A percentile compares a stretch with the other conserved stretches of the same genome.
Evolutionary conservation across 2,888 invertebrate genomes (phyloP).

Genomic region (Coremacera marginata): DNA sequence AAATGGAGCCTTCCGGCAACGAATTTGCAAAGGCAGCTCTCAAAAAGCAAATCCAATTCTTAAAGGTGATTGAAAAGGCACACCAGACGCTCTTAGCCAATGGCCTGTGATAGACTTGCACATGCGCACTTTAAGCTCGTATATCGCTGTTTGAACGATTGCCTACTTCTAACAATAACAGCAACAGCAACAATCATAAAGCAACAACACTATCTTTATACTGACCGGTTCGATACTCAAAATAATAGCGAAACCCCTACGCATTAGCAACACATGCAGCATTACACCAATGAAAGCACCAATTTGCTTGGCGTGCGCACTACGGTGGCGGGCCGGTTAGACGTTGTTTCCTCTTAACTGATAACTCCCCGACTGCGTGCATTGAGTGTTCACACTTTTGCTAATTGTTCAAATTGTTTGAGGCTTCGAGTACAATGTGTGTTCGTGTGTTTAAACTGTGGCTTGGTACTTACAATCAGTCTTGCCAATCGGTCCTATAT

Average conservation of each 20-base stretch:
- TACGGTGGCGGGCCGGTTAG: background rate
- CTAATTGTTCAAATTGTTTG: slow-evolving; percentile 1
- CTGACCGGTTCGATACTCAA: background rate
- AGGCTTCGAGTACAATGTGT: too few relatives aligned
- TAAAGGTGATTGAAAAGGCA: slow-evolving; percentile 20
- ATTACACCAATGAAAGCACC: background rate
- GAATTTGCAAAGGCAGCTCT: background rate
- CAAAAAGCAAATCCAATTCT: slow-evolving; percentile 19
- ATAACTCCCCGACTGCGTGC: background rate
- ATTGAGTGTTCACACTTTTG: slow-evolving; percentile 12
- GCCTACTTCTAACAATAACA: too few relatives aligned
- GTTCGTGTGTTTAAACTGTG: too few relatives aligned
- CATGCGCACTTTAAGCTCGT: background rate
- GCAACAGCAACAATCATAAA: too few relatives aligned
- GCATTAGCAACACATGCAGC: background rate
- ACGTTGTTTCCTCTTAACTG: background rate
- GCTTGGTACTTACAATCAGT: background rate
- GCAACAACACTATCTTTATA: too few relatives aligned
- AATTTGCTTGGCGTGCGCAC: background rate
- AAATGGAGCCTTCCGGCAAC: slow-evolving; percentile 46
- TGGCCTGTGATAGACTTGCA: background rate
- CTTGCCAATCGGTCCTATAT: too few relatives aligned
- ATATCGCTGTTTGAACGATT: background rate
- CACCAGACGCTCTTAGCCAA: background rate
- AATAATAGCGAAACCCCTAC: slow-evolving; percentile 6